Percentiles rank a stretch among this genome's conserved stretches.
These are phyloP conservation scores for Toxotes lorentzi DNA, from an alignment of 2,797 vertebrate genomes.

Conservation along the genomic window DNA sequence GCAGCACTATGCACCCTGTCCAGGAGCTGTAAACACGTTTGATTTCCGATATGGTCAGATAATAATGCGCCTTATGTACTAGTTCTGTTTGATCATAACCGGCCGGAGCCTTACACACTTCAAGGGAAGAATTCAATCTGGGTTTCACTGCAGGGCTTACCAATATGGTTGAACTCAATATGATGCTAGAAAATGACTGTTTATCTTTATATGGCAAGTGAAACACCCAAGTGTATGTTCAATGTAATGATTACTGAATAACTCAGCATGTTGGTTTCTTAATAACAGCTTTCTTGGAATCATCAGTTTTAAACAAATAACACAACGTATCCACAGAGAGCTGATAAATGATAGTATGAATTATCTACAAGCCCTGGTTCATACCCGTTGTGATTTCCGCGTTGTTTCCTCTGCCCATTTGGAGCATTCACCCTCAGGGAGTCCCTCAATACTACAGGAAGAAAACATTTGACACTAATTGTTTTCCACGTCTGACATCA, in stretches of 20 bases:
- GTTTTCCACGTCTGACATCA: slow-evolving; percentile 80
- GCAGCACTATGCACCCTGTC: neutral
- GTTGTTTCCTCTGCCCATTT: slow-evolving; percentile 54
- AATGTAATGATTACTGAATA: neutral
- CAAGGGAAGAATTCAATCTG: neutral
- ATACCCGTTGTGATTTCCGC: slow-evolving; percentile 44
- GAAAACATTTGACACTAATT: slow-evolving; percentile 79
- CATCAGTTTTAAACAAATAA: neutral
- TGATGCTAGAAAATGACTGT: neutral
- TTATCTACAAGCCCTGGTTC: slow-evolving; percentile 32
- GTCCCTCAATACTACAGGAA: slow-evolving; percentile 58
- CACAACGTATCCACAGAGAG: neutral
- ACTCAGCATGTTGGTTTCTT: neutral
- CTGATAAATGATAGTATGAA: slow-evolving; percentile 10
- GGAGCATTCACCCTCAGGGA: slow-evolving; percentile 68
- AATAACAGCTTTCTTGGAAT: neutral
- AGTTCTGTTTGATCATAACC: neutral
- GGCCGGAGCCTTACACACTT: neutral
- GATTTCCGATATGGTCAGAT: slow-evolving; percentile 11
- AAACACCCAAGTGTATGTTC: neutral
- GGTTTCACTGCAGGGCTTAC: neutral
- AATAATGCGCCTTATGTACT: neutral
- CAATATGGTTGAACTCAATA: neutral
- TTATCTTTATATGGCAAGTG: neutral
- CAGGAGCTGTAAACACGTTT: slow-evolving; percentile 4